Percentiles rank a stretch among this genome's conserved stretches.
Evolutionary conservation across 2,888 invertebrate genomes (phyloP).

Genomic region (Thyatira batis): DNA sequence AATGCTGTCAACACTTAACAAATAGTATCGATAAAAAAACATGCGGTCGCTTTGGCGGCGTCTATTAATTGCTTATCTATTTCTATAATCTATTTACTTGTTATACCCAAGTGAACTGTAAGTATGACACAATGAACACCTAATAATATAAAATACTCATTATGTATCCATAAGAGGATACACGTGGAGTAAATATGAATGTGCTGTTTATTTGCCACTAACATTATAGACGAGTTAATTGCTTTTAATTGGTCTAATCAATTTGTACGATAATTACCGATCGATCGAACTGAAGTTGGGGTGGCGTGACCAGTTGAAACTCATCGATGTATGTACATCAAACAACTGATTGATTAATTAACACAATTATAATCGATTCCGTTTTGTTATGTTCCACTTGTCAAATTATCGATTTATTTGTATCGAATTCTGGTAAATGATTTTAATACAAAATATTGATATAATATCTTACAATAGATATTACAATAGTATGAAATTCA

Average conservation of each 20-base stretch:
- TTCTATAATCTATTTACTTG: not conserved
- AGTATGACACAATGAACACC: not conserved
- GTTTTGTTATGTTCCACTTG: not conserved
- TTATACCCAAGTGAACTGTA: not conserved
- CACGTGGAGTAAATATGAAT: slow-evolving; percentile 13
- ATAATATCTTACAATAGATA: too few species aligned
- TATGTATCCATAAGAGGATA: slow-evolving; percentile 10
- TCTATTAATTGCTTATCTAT: not conserved
- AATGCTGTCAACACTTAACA: slow-evolving; percentile 1
- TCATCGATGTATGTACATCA: slow-evolving; percentile 18
- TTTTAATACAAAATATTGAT: too few species aligned
- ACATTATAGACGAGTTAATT: slow-evolving; percentile 16
- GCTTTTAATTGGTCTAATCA: slow-evolving; percentile 28
- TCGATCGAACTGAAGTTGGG: slow-evolving; percentile 13
- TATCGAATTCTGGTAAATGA: too few species aligned
- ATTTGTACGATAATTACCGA: slow-evolving; percentile 37
- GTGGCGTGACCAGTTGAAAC: slow-evolving; percentile 20
- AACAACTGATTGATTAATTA: slow-evolving; percentile 10
- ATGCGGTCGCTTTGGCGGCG: not conserved
- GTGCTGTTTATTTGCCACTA: slow-evolving; percentile 6
- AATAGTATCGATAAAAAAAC: not conserved
- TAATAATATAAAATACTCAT: slow-evolving; percentile 1
- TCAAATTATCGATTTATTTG: too few species aligned
- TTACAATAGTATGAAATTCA: too few species aligned
- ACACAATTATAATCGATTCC: not conserved